A percentile compares a stretch with the other conserved stretches of the same genome.
Conservation (phyloP, 2,888 invertebrate genomes). For the Campopleginae sp. region DNA sequence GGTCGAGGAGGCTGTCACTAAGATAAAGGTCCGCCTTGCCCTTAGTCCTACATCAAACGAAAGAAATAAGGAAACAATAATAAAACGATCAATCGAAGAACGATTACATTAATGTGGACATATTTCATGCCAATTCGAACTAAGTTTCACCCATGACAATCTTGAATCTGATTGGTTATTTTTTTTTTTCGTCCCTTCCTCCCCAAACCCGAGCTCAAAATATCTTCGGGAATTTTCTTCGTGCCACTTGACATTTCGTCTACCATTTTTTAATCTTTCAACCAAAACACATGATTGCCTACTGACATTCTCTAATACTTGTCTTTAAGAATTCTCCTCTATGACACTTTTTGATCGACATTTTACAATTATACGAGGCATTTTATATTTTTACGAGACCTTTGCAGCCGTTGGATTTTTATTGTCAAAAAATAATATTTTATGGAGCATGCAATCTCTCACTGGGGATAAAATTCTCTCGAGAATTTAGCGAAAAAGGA, state of each 20-base stretch:
- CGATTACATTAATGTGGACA: conserved; percentile 24
- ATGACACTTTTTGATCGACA: neutral
- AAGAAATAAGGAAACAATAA: conserved; percentile 32
- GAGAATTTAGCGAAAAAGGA: neutral
- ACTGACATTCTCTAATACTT: neutral
- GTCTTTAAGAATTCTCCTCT: neutral
- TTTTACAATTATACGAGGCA: neutral
- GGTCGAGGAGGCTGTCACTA: conserved; percentile 94
- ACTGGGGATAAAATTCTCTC: neutral
- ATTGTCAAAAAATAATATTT: neutral
- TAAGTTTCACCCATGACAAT: conserved; percentile 23
- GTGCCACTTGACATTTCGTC: neutral
- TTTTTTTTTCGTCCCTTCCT: neutral
- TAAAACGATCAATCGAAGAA: conserved; percentile 10
- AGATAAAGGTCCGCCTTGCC: conserved; percentile 90
- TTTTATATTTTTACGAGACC: neutral
- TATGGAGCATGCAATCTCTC: neutral
- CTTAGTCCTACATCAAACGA: conserved; percentile 66
- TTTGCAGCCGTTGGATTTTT: neutral
- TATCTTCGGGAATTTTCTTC: conserved; percentile 18
- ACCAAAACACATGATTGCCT: conserved; percentile 6
- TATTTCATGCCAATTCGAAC: conserved; percentile 48
- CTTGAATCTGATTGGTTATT: conserved; percentile 19
- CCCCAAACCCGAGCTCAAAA: neutral
- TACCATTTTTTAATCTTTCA: conserved; percentile 1